phyloP scores from a whole-genome alignment of 2,888 invertebrate genomes.

The Coleophora flavipennella region DNA sequence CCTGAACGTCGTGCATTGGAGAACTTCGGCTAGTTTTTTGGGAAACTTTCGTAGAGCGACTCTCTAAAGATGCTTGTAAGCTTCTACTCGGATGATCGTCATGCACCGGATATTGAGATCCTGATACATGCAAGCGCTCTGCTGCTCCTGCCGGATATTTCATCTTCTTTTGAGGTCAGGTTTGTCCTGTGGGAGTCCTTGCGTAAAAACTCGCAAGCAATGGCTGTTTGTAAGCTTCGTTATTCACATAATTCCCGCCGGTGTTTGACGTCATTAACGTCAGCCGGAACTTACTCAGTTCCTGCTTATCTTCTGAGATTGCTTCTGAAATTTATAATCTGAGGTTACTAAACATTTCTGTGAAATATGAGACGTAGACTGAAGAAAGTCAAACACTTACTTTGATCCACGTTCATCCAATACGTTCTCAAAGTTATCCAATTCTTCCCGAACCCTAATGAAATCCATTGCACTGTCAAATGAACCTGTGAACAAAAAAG shows the following conservation, averaged over 20 bases:
- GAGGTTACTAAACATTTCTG: neutral
- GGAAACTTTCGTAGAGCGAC: neutral
- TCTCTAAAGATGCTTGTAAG: neutral
- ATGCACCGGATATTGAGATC: neutral
- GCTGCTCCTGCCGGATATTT: neutral
- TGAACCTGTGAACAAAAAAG: neutral
- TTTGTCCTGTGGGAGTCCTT: neutral
- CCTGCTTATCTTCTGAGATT: neutral
- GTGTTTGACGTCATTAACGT: neutral
- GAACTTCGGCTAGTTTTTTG: constrained; percentile 1
- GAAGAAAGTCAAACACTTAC: neutral
- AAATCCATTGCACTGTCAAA: neutral
- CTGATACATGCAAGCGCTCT: neutral
- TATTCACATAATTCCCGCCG: neutral
- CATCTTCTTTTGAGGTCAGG: neutral
- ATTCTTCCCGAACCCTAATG: neutral
- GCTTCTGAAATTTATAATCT: neutral
- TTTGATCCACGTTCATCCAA: neutral
- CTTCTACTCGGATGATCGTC: neutral
- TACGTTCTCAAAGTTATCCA: neutral
- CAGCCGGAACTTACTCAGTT: neutral
- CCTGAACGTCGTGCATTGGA: constrained; percentile 1
- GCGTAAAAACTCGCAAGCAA: neutral
- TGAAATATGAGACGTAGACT: neutral
- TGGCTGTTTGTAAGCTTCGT: neutral